Evolutionary conservation across 1,140 invertebrate genomes (phyloP).

Genomic region (Aphelenchoides besseyi): DNA sequence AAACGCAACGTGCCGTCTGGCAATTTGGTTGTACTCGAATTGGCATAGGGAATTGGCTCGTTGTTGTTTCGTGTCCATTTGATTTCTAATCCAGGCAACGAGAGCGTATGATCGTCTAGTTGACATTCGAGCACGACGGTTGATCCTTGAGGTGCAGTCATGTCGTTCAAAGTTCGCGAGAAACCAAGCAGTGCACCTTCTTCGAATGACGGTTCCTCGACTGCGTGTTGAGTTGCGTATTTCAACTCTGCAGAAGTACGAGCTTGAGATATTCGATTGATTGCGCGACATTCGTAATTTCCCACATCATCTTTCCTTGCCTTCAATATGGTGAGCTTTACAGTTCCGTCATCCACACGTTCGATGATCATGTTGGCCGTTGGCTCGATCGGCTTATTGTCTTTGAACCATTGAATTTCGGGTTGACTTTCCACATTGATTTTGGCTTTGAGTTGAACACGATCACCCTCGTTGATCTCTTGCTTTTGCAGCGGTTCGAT

Average conservation of each 20-base stretch:
- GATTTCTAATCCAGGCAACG: background rate
- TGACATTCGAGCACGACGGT: conserved; percentile 41
- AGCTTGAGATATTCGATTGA: conserved; percentile 28
- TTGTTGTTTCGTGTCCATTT: conserved; percentile 7
- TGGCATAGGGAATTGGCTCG: conserved; percentile 12
- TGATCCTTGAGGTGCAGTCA: conserved; percentile 26
- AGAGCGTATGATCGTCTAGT: conserved; percentile 25
- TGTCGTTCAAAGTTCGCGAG: conserved; percentile 24
- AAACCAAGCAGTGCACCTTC: conserved; percentile 38
- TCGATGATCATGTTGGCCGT: conserved; percentile 45
- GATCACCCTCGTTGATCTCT: conserved; percentile 49
- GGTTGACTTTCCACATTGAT: conserved; percentile 56
- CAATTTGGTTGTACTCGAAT: conserved; percentile 72
- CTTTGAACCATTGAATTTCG: conserved; percentile 57
- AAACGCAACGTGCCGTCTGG: conserved; percentile 64
- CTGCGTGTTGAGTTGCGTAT: conserved; percentile 40
- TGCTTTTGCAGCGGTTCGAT: conserved; percentile 51
- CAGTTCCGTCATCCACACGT: conserved; percentile 44
- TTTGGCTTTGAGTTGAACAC: conserved; percentile 48
- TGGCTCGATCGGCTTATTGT: conserved; percentile 45
- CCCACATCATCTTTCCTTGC: conserved; percentile 47
- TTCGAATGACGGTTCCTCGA: conserved; percentile 28
- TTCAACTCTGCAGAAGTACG: conserved; percentile 40
- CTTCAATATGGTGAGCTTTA: conserved; percentile 40
- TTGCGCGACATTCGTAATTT: conserved; percentile 34